Conservation (phyloP, 37 sponge, comb jelly and placozoan genomes). For the Hormiphora californensis region DNA sequence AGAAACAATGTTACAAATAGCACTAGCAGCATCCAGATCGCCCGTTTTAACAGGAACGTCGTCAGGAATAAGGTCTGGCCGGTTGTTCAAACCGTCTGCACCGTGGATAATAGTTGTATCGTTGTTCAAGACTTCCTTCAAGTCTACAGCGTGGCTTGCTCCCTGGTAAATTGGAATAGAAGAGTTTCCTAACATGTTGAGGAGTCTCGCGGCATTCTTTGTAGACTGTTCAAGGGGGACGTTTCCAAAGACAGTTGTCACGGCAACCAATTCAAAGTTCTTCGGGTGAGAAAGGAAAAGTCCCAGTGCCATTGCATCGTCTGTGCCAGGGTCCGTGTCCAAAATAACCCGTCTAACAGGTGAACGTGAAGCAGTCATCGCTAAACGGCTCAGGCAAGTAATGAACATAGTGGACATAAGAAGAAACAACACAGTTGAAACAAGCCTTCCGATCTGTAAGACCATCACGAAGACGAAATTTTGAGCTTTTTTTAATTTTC, state of each 20-base stretch:
- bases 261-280: neutral
- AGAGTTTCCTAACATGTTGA: neutral
- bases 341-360: too few relatives aligned
- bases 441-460: too few relatives aligned
- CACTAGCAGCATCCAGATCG: neutral
- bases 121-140: neutral
- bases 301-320: neutral
- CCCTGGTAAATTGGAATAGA: slow-evolving; percentile 17
- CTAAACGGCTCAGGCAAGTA: too few relatives aligned
- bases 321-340: slow-evolving; percentile 40
- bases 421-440: too few relatives aligned
- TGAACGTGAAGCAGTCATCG: too few relatives aligned
- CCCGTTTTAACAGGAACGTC: neutral
- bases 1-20: neutral
- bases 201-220: neutral
- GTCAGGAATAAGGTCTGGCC: neutral
- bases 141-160: neutral
- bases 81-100: slow-evolving; percentile 8
- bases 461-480: too few relatives aligned
- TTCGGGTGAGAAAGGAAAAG: neutral
- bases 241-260: slow-evolving; percentile 33
- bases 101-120: neutral
- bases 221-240: neutral
- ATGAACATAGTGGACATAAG: too few relatives aligned
- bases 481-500: too few relatives aligned